Base-by-base conservation (phyloP, 2,113 vertebrate species). In the Protobothrops mucrosquamatus region DNA sequence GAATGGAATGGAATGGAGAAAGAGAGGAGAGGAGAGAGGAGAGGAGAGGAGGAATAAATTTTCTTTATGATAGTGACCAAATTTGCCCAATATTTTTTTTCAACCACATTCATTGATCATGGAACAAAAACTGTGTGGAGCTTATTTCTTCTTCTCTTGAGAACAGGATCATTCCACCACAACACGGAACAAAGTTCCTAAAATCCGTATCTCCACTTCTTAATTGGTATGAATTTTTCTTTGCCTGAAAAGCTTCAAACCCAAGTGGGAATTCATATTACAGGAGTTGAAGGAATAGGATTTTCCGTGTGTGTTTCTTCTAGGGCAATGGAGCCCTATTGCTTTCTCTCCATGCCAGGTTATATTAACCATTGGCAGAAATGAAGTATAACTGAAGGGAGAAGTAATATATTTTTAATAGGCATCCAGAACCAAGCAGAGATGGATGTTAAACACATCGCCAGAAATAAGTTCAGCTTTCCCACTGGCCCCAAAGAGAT, bases 1-100 rank as follows among this genome's bases (percentile, higher is more conserved):
- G n/a, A n/a, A n/a, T n/a, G n/a, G n/a, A n/a, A n/a, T n/a, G n/a
- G n/a, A n/a, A n/a, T n/a, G 11, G 0, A 64, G 11, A 26, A n/a
- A n/a, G n/a, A n/a, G 2, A 22, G 5, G 2, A 8, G 1, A 11
- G 6, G 0, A n/a, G n/a, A 24, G 7, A 1, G 23, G 48, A 10
- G 10, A 11, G 29, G 14, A 54, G 26, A 10, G 18, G 26, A 9
- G 48, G 48, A 9, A 51, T 51, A 51, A 51, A 51, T 51, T 51
- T 51, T 51, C 48, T 51, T 51, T 51, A 51, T 51, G 7, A 51
- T 39, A 26, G 88, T 20, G 59, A 18, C 15, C 18, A 51, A 20
- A 57, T 10, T 56, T 89, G 5, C 34, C 59, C 69, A 51, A 14
- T 69, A 3, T n/a, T 20, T 43, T 52, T 52, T 90, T 46, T 90